These are phyloP conservation scores for Standfussiana lucernea DNA, from an alignment of 2,888 invertebrate genomes.

Conservation along the genomic window DNA sequence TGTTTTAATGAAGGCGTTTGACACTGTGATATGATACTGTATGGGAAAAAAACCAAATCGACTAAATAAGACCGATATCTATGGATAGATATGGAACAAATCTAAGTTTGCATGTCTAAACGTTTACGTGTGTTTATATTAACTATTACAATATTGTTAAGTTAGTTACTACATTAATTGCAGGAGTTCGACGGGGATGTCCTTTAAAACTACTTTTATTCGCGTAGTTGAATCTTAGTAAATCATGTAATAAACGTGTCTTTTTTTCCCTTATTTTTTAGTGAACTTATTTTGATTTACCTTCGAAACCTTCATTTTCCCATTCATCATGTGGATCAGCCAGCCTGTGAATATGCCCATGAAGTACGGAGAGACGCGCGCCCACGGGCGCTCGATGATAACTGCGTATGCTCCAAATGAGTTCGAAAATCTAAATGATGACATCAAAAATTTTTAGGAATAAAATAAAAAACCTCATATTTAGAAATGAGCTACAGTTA, in stretches of 20 bases:
- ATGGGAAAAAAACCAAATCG: not conserved
- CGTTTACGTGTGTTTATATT: no score
- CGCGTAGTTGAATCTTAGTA: not conserved
- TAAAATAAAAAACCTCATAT: not conserved
- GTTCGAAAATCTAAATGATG: conserved; percentile 70
- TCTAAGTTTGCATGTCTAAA: not conserved
- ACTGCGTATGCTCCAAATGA: conserved; percentile 86
- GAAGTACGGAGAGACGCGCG: conserved; percentile 93
- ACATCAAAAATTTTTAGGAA: no score
- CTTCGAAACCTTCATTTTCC: conserved; percentile 80
- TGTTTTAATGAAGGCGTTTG: conserved; percentile 32
- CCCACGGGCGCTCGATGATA: conserved; percentile 94
- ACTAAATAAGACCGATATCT: no score
- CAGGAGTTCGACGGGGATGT: conserved; percentile 17
- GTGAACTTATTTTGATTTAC: conserved; percentile 64
- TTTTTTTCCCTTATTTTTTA: no score
- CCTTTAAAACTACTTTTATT: not conserved
- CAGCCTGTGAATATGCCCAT: conserved; percentile 94
- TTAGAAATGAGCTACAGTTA: not conserved
- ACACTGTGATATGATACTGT: conserved; percentile 3
- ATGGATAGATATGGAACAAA: not conserved
- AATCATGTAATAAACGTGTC: not conserved
- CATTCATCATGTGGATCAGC: conserved; percentile 92
- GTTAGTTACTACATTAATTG: not conserved
- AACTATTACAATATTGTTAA: not conserved